phyloP scores from a whole-genome alignment of 2,888 invertebrate genomes.

The Brachypterus glaber region DNA sequence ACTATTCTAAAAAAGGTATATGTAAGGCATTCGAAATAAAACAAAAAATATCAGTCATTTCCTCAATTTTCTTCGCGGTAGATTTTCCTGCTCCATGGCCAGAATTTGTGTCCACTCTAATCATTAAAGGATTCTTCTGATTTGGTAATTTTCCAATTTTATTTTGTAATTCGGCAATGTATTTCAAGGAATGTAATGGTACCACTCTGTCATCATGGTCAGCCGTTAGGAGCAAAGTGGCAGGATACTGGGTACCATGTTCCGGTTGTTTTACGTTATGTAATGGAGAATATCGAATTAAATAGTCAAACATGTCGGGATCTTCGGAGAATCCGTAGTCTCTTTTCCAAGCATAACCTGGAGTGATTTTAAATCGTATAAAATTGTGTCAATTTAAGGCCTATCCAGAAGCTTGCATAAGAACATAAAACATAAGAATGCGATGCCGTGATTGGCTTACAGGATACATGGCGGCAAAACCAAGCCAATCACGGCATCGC shows the following conservation, averaged over 20 bases:
- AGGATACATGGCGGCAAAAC: too few species aligned
- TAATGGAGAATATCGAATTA: constrained; percentile 75
- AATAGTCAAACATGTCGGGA: constrained; percentile 67
- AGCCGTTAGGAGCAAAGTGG: constrained; percentile 31
- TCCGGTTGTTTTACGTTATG: constrained; percentile 70
- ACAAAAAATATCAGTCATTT: background rate
- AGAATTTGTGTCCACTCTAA: background rate
- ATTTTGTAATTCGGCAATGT: constrained; percentile 75
- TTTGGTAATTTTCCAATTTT: constrained; percentile 33
- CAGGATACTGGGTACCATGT: constrained; percentile 62
- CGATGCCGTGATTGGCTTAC: too few species aligned
- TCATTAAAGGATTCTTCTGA: background rate
- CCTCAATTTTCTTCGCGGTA: constrained; percentile 1
- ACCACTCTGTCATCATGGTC: constrained; percentile 40
- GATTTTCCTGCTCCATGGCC: constrained; percentile 1
- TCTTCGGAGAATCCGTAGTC: constrained; percentile 86
- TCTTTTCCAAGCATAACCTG: constrained; percentile 69
- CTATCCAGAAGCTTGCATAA: too few species aligned
- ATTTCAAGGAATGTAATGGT: constrained; percentile 86
- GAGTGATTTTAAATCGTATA: background rate
- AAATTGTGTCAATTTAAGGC: background rate
- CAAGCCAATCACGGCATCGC: too few species aligned
- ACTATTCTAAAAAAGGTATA: background rate
- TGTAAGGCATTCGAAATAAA: background rate
- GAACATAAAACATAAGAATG: too few species aligned